Percentiles rank a stretch among this genome's conserved stretches.
phyloP scores from a whole-genome alignment of 2,797 vertebrate species.

The Syncerus caffer region DNA sequence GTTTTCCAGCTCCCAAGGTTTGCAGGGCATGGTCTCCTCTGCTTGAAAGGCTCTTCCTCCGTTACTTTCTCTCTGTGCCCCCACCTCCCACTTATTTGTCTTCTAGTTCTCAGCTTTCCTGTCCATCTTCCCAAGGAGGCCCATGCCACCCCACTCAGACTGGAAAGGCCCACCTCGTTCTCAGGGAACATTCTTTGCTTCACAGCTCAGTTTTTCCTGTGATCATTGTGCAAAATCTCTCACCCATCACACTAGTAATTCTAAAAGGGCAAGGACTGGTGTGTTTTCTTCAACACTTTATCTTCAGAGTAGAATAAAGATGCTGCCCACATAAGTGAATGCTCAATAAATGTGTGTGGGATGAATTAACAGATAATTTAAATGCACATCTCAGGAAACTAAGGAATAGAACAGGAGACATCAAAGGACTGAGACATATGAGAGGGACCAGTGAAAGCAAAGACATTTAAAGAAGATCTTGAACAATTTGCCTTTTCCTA shows the following conservation, averaged over 20 bases:
- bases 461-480: not conserved
- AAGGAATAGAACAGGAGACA: not conserved
- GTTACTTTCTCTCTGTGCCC: not conserved
- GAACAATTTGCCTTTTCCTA: not conserved
- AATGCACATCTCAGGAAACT: not conserved
- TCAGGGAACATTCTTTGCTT: not conserved
- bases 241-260: not conserved
- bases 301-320: not conserved
- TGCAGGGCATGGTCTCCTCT: not conserved
- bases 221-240: not conserved
- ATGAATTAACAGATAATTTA: not conserved
- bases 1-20: not conserved
- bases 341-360: not conserved
- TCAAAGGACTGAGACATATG: not conserved
- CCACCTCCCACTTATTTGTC: not conserved
- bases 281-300: not conserved
- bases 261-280: not conserved
- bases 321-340: not conserved
- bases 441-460: not conserved
- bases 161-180: not conserved
- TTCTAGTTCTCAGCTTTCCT: not conserved
- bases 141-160: not conserved
- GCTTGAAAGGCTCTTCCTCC: not conserved
- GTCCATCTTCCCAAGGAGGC: not conserved
- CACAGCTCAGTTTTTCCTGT: not conserved